Percentiles rank a stretch among this genome's conserved stretches.
Conservation (phyloP, 2,113 vertebrate genomes). For the Candoia aspera region DNA sequence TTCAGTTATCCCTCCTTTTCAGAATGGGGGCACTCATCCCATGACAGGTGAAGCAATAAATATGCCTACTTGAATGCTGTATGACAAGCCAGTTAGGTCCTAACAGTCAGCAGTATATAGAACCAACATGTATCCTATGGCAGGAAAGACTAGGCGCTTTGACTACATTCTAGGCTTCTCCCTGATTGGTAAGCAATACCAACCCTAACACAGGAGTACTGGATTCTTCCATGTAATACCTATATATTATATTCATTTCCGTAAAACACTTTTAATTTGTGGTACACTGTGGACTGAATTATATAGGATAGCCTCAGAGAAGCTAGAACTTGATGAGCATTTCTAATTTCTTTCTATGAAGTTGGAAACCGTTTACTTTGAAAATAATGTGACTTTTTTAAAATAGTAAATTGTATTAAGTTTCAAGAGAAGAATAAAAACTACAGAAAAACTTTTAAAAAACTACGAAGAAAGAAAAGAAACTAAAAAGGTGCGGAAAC, state of each 20-base stretch:
- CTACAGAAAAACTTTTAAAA: too few species aligned
- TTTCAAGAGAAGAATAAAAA: too few species aligned
- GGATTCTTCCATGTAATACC: not conserved
- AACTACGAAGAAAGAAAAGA: too few species aligned
- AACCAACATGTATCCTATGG: not conserved
- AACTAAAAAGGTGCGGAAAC: too few species aligned
- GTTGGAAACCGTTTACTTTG: not conserved
- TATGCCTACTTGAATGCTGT: not conserved
- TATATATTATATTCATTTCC: not conserved
- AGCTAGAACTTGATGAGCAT: not conserved
- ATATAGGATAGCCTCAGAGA: not conserved
- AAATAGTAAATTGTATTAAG: too few species aligned
- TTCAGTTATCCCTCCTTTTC: not conserved
- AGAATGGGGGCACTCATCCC: not conserved
- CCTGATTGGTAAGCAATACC: not conserved
- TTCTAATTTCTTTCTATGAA: not conserved
- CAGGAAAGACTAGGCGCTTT: not conserved
- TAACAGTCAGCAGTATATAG: accelerated
- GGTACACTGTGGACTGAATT: not conserved
- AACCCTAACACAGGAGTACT: not conserved
- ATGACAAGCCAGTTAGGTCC: not conserved
- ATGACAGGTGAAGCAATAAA: not conserved
- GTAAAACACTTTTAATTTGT: not conserved
- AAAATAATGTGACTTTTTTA: not conserved
- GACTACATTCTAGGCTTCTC: not conserved